Conservation (phyloP, 2,888 invertebrate species). For the Dolichomitus sp. region DNA sequence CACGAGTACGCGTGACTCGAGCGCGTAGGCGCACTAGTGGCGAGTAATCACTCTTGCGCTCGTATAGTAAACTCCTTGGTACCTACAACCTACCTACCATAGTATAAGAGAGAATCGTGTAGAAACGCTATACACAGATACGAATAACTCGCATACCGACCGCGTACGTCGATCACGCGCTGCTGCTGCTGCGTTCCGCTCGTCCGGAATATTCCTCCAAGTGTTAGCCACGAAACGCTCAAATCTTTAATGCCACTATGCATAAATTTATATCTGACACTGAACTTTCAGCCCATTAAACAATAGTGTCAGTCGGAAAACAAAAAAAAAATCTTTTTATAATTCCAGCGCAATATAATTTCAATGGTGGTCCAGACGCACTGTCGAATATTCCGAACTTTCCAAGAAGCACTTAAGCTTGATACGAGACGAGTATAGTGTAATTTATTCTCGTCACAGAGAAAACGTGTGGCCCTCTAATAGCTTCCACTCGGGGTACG, state of each 20-base stretch:
- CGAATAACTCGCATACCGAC: constrained; percentile 64
- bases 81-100: constrained; percentile 24
- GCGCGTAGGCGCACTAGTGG: constrained; percentile 44
- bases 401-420: constrained; percentile 48
- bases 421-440: background rate
- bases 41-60: constrained; percentile 49
- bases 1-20: constrained; percentile 24
- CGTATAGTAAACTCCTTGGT: constrained; percentile 39
- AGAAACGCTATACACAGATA: constrained; percentile 12
- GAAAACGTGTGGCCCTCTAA: constrained; percentile 30
- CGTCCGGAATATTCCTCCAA: constrained; percentile 37
- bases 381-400: constrained; percentile 10
- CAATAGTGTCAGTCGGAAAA: background rate
- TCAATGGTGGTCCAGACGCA: background rate
- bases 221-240: constrained; percentile 23
- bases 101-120: constrained; percentile 6
- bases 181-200: constrained; percentile 11
- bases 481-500: constrained; percentile 15
- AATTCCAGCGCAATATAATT: background rate
- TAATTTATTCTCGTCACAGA: constrained; percentile 44
- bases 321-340: background rate
- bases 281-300: background rate
- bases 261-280: background rate
- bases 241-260: background rate
- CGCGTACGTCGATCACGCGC: constrained; percentile 45